Percentiles rank a stretch among this genome's conserved stretches.
Conservation (phyloP, 2,797 vertebrate species). For the Sibirionetta formosa region DNA sequence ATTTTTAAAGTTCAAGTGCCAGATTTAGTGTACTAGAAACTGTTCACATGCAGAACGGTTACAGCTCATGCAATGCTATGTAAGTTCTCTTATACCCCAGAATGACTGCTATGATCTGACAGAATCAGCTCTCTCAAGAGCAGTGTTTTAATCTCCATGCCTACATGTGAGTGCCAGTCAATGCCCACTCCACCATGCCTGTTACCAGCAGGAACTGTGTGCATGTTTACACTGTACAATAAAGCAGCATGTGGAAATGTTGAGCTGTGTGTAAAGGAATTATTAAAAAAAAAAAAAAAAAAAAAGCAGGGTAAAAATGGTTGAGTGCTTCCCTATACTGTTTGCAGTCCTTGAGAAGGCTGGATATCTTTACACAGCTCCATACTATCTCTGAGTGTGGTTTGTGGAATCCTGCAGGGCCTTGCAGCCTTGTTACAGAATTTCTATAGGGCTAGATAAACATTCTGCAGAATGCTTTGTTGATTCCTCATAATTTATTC, state of each 20-base stretch:
- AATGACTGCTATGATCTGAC: neutral
- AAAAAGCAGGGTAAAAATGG: neutral
- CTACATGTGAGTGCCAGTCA: neutral
- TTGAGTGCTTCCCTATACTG: neutral
- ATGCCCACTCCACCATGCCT: no score
- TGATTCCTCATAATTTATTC: constrained; percentile 9
- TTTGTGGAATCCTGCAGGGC: constrained; percentile 20
- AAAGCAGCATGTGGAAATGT: neutral
- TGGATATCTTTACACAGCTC: neutral
- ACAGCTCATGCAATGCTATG: neutral
- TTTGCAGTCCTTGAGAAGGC: neutral
- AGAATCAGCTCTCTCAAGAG: neutral
- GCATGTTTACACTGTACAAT: neutral
- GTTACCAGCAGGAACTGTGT: neutral
- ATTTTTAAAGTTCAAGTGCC: neutral
- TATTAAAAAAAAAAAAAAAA: neutral
- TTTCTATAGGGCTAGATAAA: constrained; percentile 53
- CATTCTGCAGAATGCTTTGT: constrained; percentile 23
- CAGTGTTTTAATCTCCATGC: neutral
- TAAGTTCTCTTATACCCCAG: neutral
- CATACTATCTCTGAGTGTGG: neutral
- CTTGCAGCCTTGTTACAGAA: constrained; percentile 19
- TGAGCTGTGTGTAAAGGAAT: neutral
- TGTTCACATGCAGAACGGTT: neutral
- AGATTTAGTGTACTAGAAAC: neutral